Evolutionary conservation across 2,113 vertebrate species (phyloP).

Genomic region (Tauraco erythrolophus): DNA sequence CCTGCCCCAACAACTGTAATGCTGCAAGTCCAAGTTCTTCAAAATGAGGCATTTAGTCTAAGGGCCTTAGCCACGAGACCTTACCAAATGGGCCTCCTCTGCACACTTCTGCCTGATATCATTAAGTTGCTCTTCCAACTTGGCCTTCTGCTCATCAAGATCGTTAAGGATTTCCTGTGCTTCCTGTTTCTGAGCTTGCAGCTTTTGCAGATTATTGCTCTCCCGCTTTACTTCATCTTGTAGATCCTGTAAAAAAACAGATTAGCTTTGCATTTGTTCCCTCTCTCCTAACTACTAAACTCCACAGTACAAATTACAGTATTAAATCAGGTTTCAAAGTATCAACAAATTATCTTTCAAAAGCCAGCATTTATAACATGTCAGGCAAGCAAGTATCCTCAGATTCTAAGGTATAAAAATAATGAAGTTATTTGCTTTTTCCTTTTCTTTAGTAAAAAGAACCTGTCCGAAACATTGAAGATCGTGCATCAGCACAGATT

Average conservation of each 20-base stretch:
- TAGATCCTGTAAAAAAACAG: constrained; percentile 84
- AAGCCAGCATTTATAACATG: not conserved
- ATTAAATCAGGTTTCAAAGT: not conserved
- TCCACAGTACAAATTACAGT: not conserved
- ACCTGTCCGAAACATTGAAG: not conserved
- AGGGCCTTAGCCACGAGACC: not conserved
- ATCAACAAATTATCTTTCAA: not conserved
- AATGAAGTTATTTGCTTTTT: not conserved
- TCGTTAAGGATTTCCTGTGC: constrained; percentile 90
- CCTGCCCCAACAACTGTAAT: not conserved
- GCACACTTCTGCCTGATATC: constrained; percentile 89
- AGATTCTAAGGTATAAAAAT: not conserved
- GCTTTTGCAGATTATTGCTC: constrained; percentile 85
- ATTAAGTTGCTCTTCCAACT: constrained; percentile 90
- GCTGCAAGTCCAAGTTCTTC: not conserved
- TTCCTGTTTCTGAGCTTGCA: constrained; percentile 91
- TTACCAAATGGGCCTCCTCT: constrained; percentile 91
- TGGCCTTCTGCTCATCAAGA: constrained; percentile 91
- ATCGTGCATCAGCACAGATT: not conserved
- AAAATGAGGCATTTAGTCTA: not conserved
- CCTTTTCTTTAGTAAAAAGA: not conserved
- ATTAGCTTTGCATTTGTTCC: not conserved
- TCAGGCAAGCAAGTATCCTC: not conserved
- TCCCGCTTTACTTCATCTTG: constrained; percentile 94
- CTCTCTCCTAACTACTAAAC: not conserved